Base-by-base conservation (phyloP, 2,888 invertebrate genomes). In the Arge pagana region DNA sequence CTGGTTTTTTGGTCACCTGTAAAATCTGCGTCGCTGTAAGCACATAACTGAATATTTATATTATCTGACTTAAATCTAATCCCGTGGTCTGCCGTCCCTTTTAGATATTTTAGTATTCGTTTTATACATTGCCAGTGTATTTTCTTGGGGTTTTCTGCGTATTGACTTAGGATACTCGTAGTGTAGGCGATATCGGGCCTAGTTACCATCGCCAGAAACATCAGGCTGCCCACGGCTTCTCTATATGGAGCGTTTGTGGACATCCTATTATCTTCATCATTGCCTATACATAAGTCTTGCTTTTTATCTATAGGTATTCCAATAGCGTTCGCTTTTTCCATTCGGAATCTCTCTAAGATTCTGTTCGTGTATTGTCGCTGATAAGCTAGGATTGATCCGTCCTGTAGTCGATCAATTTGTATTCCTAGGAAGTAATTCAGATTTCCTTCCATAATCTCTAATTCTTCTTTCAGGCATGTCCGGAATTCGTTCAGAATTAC, bases 241-340 rank as follows among this genome's bases (percentile, higher is more conserved):
- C 30, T 42, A 19, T 42, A 42, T 2, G 42, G 42, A n/a, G 30
- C 30, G 7, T 42, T 42, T 6, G 31, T 6, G 3, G 42, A 8
- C 4, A 13, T 40, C 8, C 8, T 18, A 26, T 26, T 26, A 5
- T 39, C 39, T 39, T 39, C 6, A 8, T 40, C 26, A 5, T 40
- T 7, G 7, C 26, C 10, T 2, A 3, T 40, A 6, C 15, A 40
- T 26, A 40, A 2, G 24, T 52, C 50, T 13, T 56, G 52, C 26
- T 55, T 16, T 6, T 43, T 50, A 8, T 59, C 56, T 6, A 53
- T 57, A 3, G 62, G 64, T 15, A 60, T 58, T 1, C 50, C 16
- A 6, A 60, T 63, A 4, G 55, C 18, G 28, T 66, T 65, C n/a
- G 58, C 52, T 33, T 64, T 50, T 36, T 52, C 39, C 52, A 64